These are phyloP conservation scores for Zaprionus gabonicus DNA, from an alignment of 1,140 invertebrate genomes.

Conservation along the genomic window DNA sequence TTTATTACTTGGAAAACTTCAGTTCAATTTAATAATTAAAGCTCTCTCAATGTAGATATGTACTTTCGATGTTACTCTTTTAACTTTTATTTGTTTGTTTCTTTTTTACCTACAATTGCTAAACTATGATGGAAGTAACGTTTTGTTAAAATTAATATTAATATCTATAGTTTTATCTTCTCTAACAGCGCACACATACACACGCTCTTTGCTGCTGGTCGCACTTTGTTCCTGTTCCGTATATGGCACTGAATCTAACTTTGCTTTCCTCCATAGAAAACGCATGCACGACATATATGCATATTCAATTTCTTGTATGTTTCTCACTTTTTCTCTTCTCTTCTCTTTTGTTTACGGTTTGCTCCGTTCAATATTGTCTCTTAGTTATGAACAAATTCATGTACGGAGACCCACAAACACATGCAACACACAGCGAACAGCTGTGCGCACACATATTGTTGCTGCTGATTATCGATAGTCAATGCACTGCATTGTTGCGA, in stretches of 20 bases:
- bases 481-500: constrained; percentile 7
- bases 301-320: constrained; percentile 49
- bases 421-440: constrained; percentile 53
- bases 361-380: constrained; percentile 30
- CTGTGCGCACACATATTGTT: constrained; percentile 34
- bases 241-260: constrained; percentile 18
- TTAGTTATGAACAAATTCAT: constrained; percentile 67
- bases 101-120: background rate
- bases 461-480: constrained; percentile 18
- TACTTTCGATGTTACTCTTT: background rate
- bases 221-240: constrained; percentile 39
- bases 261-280: constrained; percentile 11
- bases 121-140: background rate
- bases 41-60: background rate
- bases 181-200: constrained; percentile 21
- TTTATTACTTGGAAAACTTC: background rate
- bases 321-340: background rate
- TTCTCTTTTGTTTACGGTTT: background rate
- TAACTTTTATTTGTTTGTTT: background rate
- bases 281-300: constrained; percentile 11
- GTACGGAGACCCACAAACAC: constrained; percentile 45
- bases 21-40: background rate
- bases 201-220: constrained; percentile 24
- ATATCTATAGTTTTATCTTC: constrained; percentile 14
- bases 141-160: background rate